Conservation (phyloP, 2,113 vertebrate species). For the Lynx canadensis region DNA sequence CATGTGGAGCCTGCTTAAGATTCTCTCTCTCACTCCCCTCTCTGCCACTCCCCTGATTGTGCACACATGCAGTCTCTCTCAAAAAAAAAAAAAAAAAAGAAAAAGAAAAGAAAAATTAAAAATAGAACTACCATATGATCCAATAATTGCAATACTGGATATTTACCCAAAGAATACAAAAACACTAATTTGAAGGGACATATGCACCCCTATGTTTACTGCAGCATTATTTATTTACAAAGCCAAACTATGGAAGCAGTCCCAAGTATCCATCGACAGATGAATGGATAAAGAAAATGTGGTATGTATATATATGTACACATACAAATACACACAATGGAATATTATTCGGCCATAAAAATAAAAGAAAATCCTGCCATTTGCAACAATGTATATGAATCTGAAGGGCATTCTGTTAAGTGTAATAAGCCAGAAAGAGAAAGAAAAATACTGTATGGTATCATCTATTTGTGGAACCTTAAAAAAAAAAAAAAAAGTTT, state of each 20-base stretch:
- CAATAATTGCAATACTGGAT: background rate
- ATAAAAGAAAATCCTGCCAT: background rate
- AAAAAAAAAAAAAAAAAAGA: too few relatives aligned
- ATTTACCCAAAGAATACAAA: background rate
- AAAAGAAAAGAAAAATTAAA: background rate
- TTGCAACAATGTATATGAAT: background rate
- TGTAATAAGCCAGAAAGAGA: background rate
- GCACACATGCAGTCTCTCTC: too few relatives aligned
- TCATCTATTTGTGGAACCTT: background rate
- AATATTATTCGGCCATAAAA: background rate
- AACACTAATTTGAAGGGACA: background rate
- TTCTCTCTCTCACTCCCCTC: too few relatives aligned
- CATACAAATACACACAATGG: background rate
- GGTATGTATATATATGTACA: background rate
- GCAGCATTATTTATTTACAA: conserved; percentile 1
- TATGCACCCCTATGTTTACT: background rate
- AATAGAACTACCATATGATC: background rate
- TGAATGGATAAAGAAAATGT: background rate
- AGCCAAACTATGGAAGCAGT: background rate
- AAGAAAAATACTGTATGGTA: background rate
- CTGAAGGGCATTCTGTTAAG: background rate
- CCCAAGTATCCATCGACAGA: background rate
- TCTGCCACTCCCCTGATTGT: too few relatives aligned
- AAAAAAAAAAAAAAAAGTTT: background rate
- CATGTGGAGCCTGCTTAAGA: too few relatives aligned